Conservation (phyloP, 2,113 vertebrate genomes). For the Empidonax traillii region DNA sequence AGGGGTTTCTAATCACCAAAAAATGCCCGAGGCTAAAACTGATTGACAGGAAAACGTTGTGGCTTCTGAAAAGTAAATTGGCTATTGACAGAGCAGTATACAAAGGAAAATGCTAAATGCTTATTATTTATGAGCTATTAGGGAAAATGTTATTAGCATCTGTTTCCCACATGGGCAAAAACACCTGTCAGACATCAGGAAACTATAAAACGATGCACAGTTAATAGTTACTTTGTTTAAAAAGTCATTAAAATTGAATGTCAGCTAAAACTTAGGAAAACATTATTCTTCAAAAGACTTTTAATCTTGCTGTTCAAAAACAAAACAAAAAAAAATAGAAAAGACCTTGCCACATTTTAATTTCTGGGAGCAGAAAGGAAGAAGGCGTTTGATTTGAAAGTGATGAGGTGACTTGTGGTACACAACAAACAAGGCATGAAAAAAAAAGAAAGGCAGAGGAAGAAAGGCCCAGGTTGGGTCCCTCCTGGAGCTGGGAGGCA, state of each 20-base stretch:
- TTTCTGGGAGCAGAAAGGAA: constrained; percentile 34
- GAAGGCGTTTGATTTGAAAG: neutral
- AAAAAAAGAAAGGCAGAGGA: neutral
- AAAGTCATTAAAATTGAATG: constrained; percentile 83
- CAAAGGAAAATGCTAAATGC: constrained; percentile 78
- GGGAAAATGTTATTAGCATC: constrained; percentile 75
- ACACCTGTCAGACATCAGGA: constrained; percentile 82
- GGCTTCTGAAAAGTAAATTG: constrained; percentile 80
- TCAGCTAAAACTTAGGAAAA: constrained; percentile 79
- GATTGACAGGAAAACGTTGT: constrained; percentile 95
- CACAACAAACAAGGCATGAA: neutral
- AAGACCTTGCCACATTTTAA: constrained; percentile 37
- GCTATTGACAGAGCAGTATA: constrained; percentile 76
- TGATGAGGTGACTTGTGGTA: neutral
- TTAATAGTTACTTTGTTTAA: constrained; percentile 78
- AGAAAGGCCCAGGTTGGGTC: neutral
- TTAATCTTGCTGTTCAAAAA: constrained; percentile 67
- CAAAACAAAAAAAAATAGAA: neutral
- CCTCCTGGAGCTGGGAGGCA: neutral
- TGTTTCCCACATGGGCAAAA: constrained; percentile 80
- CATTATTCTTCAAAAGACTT: constrained; percentile 73
- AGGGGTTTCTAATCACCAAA: constrained; percentile 98
- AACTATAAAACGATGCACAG: constrained; percentile 49
- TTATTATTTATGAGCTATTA: constrained; percentile 81
- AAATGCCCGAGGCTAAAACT: constrained; percentile 89